Evolutionary conservation across 2,888 invertebrate species (phyloP), one percentile per base, ranked within the genome.

Genomic region (Halocaridina rubra): DNA sequence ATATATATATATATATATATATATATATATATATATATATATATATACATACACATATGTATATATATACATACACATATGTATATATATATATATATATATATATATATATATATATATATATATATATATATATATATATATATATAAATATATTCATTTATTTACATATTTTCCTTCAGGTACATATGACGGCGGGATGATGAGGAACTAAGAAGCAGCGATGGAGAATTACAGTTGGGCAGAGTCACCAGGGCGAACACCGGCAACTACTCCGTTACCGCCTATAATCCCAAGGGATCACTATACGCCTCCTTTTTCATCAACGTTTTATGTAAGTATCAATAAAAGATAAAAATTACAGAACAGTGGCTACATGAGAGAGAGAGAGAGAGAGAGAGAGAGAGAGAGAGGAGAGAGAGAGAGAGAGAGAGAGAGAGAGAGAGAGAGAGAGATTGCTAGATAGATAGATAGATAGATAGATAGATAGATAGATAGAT

Each of bases 261-360:
- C 53, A 59, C 85, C 2, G 87, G 87, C 27, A 80, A 74, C 79
- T 87, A 80, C 80, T 79, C 81, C 22, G 87, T 87, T 64, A 76
- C 39, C 19, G 85, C 87, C 61, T 84, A 59, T 82, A 87, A 81
- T 46, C 67, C 79, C 8, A 46, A 79, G 33, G 87, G 87, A 4
- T 30, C 79, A 30, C 79, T 87, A 76, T 82, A 77, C 53, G 81
- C 85, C 19, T 64, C 81, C 61, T 85, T 87, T 81, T 75, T 67
- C 29, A 64, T 87, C 79, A 84, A 87, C 75, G 81, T 87, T 32
- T 75, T 85, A 33, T 87, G 87, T 87, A 39, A 85, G 87, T 81
- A 22, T 67, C n/a, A n/a, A n/a, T n/a, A n/a, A n/a, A n/a, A n/a
- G n/a, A n/a, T n/a, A n/a, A n/a, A n/a, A n/a, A n/a, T n/a, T n/a